A percentile compares a stretch with the other conserved stretches of the same genome.
phyloP scores from a whole-genome alignment of 2,113 vertebrate genomes.

The Phalacrocorax brasilianus region DNA sequence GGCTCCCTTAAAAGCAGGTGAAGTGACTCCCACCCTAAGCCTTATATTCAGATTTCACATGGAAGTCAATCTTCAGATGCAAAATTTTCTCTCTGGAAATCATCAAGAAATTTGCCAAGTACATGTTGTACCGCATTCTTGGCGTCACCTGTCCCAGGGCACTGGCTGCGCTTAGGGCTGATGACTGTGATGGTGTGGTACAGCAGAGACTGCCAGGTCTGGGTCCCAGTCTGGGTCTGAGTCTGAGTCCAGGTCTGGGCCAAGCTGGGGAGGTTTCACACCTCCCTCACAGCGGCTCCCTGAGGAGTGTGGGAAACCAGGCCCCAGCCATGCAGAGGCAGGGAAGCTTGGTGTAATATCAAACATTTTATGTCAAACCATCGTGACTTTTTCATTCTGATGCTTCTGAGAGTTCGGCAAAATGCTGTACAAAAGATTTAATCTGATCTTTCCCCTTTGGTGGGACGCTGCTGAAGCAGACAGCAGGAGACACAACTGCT shows the following conservation, averaged over 20 bases:
- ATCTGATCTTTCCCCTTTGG: not conserved
- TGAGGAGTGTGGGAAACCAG: not conserved
- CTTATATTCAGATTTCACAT: not conserved
- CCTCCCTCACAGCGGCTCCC: not conserved
- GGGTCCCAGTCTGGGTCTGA: no score
- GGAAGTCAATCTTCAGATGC: not conserved
- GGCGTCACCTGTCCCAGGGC: not conserved
- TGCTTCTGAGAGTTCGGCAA: not conserved
- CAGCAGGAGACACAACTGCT: not conserved
- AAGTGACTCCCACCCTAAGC: not conserved
- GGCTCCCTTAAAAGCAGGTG: not conserved
- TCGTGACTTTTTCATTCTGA: not conserved
- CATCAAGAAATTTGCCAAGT: not conserved
- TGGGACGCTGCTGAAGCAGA: not conserved
- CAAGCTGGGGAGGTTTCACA: not conserved
- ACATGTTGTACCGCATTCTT: rapidly evolving
- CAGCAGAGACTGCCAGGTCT: not conserved
- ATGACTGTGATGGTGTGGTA: not conserved
- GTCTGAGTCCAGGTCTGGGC: not conserved
- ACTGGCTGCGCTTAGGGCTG: not conserved
- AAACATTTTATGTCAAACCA: not conserved
- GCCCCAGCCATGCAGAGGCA: not conserved
- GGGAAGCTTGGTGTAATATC: not conserved
- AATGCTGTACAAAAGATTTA: not conserved
- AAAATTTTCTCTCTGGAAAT: not conserved